Evolutionary conservation across 2,888 invertebrate species (phyloP).

Genomic region (Tanytarsus gracilentus): DNA sequence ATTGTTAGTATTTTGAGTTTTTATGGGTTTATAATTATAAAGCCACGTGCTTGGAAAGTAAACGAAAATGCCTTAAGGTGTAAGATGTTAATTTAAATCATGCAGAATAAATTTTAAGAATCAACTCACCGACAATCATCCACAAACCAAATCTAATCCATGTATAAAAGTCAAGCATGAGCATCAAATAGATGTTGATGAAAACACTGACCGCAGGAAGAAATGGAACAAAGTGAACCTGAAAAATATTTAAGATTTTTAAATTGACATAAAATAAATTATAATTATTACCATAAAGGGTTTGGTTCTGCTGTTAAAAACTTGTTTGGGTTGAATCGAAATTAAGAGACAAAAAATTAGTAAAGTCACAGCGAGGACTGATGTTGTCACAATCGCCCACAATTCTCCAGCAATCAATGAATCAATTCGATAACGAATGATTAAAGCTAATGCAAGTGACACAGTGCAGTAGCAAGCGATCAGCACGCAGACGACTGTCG

Average conservation of each 20-base stretch:
- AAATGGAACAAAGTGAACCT: conserved; percentile 78
- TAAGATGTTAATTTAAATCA: background rate
- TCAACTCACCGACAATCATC: conserved; percentile 66
- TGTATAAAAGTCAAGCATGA: conserved; percentile 63
- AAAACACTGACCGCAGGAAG: conserved; percentile 74
- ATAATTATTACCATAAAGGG: conserved; percentile 13
- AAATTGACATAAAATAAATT: conserved; percentile 18
- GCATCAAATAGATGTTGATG: conserved; percentile 77
- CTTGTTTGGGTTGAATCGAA: conserved; percentile 39
- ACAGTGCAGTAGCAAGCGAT: conserved; percentile 31
- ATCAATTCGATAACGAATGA: conserved; percentile 36
- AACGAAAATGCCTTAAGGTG: conserved; percentile 7
- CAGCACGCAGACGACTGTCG: conserved; percentile 33
- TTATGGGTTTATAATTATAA: background rate
- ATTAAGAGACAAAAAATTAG: conserved; percentile 35
- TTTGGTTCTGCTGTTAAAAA: conserved; percentile 8
- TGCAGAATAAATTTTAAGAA: background rate
- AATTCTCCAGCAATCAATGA: conserved; percentile 34
- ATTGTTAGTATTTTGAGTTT: background rate
- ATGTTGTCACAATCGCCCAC: conserved; percentile 36
- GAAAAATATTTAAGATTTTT: conserved; percentile 35
- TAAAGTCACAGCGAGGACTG: conserved; percentile 34
- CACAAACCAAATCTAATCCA: conserved; percentile 78
- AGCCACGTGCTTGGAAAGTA: conserved; percentile 24
- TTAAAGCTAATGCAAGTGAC: conserved; percentile 36